Conservation (phyloP, 2,888 invertebrate genomes). For the Euspilapteryx auroguttella region DNA sequence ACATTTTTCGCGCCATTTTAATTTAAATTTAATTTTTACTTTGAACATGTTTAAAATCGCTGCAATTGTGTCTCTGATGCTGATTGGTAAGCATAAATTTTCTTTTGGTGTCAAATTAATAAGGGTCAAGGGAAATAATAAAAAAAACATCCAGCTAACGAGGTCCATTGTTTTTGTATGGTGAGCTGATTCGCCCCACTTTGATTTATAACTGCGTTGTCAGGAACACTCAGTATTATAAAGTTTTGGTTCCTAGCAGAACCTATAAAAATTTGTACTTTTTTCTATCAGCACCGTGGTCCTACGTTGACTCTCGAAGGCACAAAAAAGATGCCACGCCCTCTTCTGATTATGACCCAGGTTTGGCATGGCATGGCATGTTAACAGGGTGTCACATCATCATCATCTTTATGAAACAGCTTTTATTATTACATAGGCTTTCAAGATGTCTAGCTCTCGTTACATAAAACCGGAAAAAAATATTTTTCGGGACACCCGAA, state of each 20-base stretch:
- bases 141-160: background rate
- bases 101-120: background rate
- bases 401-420: background rate
- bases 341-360: constrained; percentile 23
- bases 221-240: background rate
- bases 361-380: too few relatives aligned
- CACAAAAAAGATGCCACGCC: constrained; percentile 26
- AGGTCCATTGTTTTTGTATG: background rate
- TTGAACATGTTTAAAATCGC: constrained; percentile 39
- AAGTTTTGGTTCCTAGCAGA: background rate
- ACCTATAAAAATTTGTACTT: background rate
- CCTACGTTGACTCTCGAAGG: constrained; percentile 27
- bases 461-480: too few relatives aligned
- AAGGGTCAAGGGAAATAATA: background rate
- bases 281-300: constrained; percentile 26
- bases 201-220: background rate
- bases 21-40: too few relatives aligned
- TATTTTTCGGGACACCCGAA: too few relatives aligned
- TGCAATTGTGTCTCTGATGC: constrained; percentile 32
- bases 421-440: background rate
- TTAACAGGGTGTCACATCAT: background rate
- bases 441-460: too few relatives aligned
- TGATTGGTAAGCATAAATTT: constrained; percentile 30
- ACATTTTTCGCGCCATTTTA: too few relatives aligned
- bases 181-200: background rate